A percentile compares a stretch with the other conserved stretches of the same genome.
These are phyloP conservation scores for Elanoides forficatus DNA, from an alignment of 2,113 vertebrate species.

Conservation along the genomic window DNA sequence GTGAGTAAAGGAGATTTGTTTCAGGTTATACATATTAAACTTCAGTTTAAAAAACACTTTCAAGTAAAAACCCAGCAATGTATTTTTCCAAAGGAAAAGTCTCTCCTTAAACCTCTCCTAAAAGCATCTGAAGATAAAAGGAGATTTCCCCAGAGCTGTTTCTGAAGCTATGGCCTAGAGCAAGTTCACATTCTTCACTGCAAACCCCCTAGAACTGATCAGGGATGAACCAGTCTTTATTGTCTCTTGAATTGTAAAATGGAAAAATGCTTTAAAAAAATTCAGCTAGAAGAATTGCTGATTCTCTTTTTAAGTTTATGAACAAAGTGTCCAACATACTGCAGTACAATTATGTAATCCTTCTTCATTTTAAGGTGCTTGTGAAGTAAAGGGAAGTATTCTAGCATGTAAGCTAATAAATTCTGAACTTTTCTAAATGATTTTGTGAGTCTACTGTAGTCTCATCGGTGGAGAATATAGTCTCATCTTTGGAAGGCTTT, in stretches of 20 bases:
- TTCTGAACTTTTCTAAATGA: not conserved
- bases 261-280: not conserved
- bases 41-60: not conserved
- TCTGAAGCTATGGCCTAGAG: slow-evolving; percentile 30
- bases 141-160: slow-evolving; percentile 40
- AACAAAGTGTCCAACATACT: not conserved
- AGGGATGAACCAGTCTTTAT: not conserved
- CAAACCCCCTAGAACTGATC: not conserved
- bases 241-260: not conserved
- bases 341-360: not conserved
- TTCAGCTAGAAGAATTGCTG: not conserved
- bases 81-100: not conserved
- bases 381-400: not conserved
- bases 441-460: not conserved
- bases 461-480: not conserved
- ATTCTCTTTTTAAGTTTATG: not conserved
- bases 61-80: not conserved
- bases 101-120: not conserved
- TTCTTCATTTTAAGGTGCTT: not conserved
- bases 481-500: not conserved
- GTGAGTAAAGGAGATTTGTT: not conserved
- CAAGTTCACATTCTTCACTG: not conserved
- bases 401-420: not conserved
- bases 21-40: not conserved
- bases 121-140: slow-evolving; percentile 40